These are phyloP conservation scores for Glaucomys volans DNA, from an alignment of 2,113 vertebrate species.

Conservation along the genomic window DNA sequence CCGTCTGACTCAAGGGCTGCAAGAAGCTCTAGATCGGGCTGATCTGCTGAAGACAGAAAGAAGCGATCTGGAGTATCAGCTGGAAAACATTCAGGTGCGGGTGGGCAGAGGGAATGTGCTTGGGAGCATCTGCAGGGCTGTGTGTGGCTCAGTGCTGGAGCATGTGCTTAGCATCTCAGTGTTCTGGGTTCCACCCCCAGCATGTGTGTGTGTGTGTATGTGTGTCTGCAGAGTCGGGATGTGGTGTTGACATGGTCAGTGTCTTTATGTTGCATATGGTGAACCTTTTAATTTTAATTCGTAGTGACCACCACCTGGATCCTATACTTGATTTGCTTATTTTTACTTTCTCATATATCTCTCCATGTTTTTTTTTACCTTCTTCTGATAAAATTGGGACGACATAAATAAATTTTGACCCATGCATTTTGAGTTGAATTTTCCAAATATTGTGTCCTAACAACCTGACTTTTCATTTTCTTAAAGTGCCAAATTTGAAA, in stretches of 20 bases:
- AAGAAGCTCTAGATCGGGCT: slow-evolving; percentile 97
- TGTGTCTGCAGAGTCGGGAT: neutral
- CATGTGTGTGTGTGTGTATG: neutral
- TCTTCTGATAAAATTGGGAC: neutral
- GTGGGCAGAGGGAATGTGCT: neutral
- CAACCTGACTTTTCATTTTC: neutral
- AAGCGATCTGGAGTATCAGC: slow-evolving; percentile 97
- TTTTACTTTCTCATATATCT: neutral
- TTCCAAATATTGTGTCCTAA: neutral
- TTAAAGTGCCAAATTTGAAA: neutral
- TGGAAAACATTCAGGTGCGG: slow-evolving; percentile 98
- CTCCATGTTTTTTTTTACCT: neutral
- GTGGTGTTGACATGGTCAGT: neutral
- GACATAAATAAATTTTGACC: neutral
- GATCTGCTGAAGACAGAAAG: slow-evolving; percentile 98
- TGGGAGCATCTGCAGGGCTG: neutral
- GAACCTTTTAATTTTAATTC: too few species aligned
- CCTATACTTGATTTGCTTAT: neutral
- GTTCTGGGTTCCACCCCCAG: too few species aligned
- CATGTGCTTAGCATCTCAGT: neutral
- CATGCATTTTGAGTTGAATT: neutral
- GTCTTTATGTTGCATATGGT: neutral
- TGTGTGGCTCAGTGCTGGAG: neutral
- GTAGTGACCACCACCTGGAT: neutral
- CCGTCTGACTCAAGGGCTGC: slow-evolving; percentile 97